Percentiles rank a stretch among this genome's conserved stretches.
Conservation (phyloP, 2,888 invertebrate species). For the Chirona hameri region DNA sequence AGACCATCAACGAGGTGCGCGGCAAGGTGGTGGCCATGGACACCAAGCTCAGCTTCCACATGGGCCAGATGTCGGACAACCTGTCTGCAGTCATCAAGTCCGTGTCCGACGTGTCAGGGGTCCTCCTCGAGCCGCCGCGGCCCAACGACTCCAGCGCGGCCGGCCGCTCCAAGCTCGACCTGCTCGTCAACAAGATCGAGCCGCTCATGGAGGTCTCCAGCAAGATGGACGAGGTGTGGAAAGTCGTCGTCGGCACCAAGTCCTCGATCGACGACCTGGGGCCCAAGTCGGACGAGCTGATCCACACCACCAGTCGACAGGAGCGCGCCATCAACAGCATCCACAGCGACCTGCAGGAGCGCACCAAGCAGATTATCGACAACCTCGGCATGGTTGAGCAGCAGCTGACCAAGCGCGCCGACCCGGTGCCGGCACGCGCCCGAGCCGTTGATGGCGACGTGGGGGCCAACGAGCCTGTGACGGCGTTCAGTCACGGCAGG, state of each 20-base stretch:
- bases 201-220: constrained; percentile 81
- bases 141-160: background rate
- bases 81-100: constrained; percentile 71
- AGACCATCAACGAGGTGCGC: constrained; percentile 62
- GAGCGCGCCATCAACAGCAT: constrained; percentile 82
- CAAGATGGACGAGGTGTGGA: constrained; percentile 89
- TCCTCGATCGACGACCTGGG: constrained; percentile 79
- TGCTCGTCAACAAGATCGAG: constrained; percentile 72
- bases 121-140: constrained; percentile 25
- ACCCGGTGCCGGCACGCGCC: background rate
- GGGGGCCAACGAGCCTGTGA: background rate
- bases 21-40: constrained; percentile 73
- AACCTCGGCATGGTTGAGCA: constrained; percentile 71
- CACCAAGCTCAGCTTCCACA: constrained; percentile 77
- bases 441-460: background rate
- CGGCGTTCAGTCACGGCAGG: background rate
- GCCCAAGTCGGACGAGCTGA: constrained; percentile 78
- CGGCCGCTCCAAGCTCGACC: constrained; percentile 67
- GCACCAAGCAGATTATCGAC: constrained; percentile 80
- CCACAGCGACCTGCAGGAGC: constrained; percentile 72
- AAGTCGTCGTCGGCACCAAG: constrained; percentile 82
- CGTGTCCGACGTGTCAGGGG: constrained; percentile 59
- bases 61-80: constrained; percentile 76
- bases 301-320: constrained; percentile 80
- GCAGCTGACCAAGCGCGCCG: background rate